Conservation (phyloP, 2,888 invertebrate genomes). For the Ctena decussata region DNA sequence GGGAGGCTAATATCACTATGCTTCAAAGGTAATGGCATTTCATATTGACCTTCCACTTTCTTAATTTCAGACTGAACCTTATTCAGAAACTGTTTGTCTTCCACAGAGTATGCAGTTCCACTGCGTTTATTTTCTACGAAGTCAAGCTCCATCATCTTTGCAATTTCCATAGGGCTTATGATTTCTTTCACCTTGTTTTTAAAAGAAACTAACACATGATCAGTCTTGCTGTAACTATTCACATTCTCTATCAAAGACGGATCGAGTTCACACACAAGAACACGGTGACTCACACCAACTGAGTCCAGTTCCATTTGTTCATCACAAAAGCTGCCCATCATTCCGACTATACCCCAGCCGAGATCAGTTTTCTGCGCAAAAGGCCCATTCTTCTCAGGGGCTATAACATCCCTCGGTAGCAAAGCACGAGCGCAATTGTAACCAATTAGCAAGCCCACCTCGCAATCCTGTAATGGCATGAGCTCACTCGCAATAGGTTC, state of each 20-base stretch:
- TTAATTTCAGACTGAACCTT: not conserved
- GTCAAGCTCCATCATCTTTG: slow-evolving; percentile 11
- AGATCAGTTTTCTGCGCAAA: slow-evolving; percentile 53
- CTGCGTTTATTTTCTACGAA: not conserved
- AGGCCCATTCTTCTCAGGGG: slow-evolving; percentile 24
- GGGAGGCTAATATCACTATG: not conserved
- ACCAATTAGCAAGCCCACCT: slow-evolving; percentile 57
- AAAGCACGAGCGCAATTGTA: slow-evolving; percentile 58
- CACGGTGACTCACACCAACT: slow-evolving; percentile 24
- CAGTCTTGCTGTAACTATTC: not conserved
- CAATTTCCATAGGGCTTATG: slow-evolving; percentile 18
- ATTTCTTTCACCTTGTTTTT: slow-evolving; percentile 33
- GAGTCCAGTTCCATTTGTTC: slow-evolving; percentile 2
- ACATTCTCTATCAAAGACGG: not conserved
- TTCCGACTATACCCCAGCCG: slow-evolving; percentile 52
- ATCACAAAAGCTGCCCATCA: not conserved
- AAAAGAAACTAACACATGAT: slow-evolving; percentile 14
- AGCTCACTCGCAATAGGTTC: slow-evolving; percentile 45
- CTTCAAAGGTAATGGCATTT: slow-evolving; percentile 21
- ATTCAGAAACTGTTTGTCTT: too few species aligned
- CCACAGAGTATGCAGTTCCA: not conserved
- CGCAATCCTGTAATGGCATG: slow-evolving; percentile 38
- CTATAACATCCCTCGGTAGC: slow-evolving; percentile 45
- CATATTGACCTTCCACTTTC: slow-evolving; percentile 14
- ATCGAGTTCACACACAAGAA: slow-evolving; percentile 19